Conservation (phyloP, 2,113 vertebrate genomes). For the Diadophis punctatus region DNA sequence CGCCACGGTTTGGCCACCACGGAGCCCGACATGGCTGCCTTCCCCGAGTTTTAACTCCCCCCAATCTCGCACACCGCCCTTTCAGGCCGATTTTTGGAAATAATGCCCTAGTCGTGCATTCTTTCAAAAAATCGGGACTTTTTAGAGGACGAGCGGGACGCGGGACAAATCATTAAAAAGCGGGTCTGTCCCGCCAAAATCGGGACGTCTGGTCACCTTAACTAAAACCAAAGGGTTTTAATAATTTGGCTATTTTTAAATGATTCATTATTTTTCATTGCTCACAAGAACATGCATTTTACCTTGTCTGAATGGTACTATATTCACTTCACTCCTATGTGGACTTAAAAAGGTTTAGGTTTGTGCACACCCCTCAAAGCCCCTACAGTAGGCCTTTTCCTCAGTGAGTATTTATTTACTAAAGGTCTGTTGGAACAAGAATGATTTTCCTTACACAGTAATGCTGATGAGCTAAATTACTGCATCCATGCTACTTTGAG, state of each 20-base stretch:
- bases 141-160: too few species aligned
- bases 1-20: too few species aligned
- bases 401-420: background rate
- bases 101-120: too few species aligned
- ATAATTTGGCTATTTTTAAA: background rate
- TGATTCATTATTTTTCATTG: background rate
- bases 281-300: background rate
- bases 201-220: too few species aligned
- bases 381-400: background rate
- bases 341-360: background rate
- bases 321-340: background rate
- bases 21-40: too few species aligned
- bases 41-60: too few species aligned
- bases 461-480: background rate
- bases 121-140: too few species aligned
- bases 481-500: background rate
- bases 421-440: background rate
- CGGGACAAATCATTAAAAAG: too few species aligned
- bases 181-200: too few species aligned
- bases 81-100: too few species aligned
- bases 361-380: background rate
- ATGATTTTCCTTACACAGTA: background rate
- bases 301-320: background rate
- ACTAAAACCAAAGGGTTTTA: too few species aligned
- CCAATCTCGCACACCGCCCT: too few species aligned